phyloP scores from a whole-genome alignment of 2,888 invertebrate species.

The Steinernema hermaphroditum region DNA sequence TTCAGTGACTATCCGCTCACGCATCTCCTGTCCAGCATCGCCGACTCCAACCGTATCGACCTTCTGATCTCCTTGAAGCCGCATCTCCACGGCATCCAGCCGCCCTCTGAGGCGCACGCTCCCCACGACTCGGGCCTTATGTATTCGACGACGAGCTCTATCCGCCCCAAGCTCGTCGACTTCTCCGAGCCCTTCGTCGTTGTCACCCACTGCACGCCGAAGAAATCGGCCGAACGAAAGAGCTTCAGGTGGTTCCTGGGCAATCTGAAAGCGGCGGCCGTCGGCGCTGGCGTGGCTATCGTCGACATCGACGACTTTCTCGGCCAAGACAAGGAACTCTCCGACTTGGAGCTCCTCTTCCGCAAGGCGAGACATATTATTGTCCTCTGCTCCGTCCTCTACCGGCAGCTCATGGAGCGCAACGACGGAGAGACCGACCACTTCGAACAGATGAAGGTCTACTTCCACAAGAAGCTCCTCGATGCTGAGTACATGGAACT shows the following conservation, averaged over 20 bases:
- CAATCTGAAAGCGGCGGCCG: neutral
- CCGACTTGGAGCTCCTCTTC: conserved; percentile 1
- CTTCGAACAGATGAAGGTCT: neutral
- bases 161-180: neutral
- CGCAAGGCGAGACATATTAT: neutral
- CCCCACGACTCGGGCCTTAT: neutral
- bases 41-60: conserved; percentile 29
- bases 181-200: neutral
- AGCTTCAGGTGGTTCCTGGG: neutral
- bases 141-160: too few species aligned
- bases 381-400: neutral
- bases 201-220: conserved; percentile 5
- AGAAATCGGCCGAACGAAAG: neutral
- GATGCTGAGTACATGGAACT: conserved; percentile 28
- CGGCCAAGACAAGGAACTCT: neutral
- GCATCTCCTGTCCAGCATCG: conserved; percentile 17
- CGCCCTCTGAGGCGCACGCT: neutral
- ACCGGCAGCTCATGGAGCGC: neutral
- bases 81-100: neutral
- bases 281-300: neutral
- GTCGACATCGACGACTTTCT: neutral
- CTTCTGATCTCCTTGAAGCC: conserved; percentile 33
- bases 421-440: neutral
- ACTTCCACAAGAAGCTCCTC: conserved; percentile 25
- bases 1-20: conserved; percentile 1